Evolutionary conservation across 2,888 invertebrate species (phyloP), one percentile per base, ranked within the genome.

Genomic region (Drosophila differens): DNA sequence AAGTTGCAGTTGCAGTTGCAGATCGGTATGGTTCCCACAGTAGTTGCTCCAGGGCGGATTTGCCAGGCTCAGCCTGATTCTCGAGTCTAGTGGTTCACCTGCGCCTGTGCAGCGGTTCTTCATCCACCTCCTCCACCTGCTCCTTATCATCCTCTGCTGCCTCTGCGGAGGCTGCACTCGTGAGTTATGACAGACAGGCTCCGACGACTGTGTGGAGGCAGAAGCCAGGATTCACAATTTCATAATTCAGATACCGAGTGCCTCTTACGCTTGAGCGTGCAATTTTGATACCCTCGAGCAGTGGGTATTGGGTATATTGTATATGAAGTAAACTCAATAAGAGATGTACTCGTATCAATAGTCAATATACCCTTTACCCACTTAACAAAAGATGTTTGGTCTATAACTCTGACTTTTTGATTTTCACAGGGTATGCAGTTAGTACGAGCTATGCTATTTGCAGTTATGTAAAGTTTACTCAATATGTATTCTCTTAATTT

Each of bases 101-200:
- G 91, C 91, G 78, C 70, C 75, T 65, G 71, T 73, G 91, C 91
- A 90, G 90, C 91, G 91, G 90, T 91, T 81, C 81, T 81, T 88
- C 47, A 16, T 47, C 16, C 4, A 47, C 25, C 47, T 9, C 22
- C 58, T 58, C 30, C 58, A 30, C n/a, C 16, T 32, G n/a, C 57
- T 57, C 14, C 30, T 32, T 41, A 41, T 74, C 39, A 28, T 37
- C 44, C 61, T 53, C 61, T 7, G 16, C 44, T 60, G 60, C 62
- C 53, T 58, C 55, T 58, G 78, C 75, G 69, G 79, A 73, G 79
- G 79, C 70, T 65, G 78, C 79, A 79, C 81, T 83, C 80, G 85
- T 91, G 91, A 89, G 89, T 89, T 89, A 91, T 91, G 89, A 90
- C 84, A 90, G 89, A 88, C 89, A 89, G 90, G 67, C 78, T 28